Conservation (phyloP, 1,140 invertebrate species). For the Macrocentrus cingulum region DNA sequence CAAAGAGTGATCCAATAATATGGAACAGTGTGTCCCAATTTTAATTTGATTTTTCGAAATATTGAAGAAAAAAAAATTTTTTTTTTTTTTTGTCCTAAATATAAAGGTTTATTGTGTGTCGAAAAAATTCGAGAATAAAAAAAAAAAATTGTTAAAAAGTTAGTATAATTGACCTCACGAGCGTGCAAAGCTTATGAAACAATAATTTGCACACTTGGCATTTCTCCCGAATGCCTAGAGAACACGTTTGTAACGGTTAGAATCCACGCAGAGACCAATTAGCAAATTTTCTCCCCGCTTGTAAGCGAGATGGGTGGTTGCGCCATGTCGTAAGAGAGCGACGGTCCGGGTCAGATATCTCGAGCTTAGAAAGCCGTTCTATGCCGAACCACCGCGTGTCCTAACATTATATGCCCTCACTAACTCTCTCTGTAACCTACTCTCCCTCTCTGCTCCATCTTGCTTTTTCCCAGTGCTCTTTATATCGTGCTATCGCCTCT, state of each 20-base stretch:
- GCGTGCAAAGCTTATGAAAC: no score
- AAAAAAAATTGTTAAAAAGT: no score
- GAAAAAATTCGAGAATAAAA: no score
- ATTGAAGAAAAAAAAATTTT: no score
- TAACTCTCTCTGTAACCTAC: not conserved
- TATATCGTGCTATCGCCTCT: no score
- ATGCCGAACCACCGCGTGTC: not conserved
- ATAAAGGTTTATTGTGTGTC: no score
- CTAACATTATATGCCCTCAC: not conserved
- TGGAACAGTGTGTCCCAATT: no score
- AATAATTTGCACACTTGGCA: not conserved
- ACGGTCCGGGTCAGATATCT: slow-evolving; percentile 13
- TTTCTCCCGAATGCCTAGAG: slow-evolving; percentile 6
- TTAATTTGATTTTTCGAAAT: no score
- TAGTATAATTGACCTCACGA: no score
- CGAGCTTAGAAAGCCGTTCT: slow-evolving; percentile 15
- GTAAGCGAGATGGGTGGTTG: slow-evolving; percentile 12
- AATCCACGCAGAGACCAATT: slow-evolving; percentile 6
- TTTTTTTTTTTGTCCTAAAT: no score
- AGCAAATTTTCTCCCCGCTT: slow-evolving; percentile 17
- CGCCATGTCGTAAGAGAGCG: slow-evolving; percentile 7
- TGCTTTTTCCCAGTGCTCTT: no score
- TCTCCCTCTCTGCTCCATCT: not conserved
- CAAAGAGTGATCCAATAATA: no score
- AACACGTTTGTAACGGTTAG: not conserved